Conservation (phyloP, 2,888 invertebrate genomes). For the Synanthedon andrenaeformis region DNA sequence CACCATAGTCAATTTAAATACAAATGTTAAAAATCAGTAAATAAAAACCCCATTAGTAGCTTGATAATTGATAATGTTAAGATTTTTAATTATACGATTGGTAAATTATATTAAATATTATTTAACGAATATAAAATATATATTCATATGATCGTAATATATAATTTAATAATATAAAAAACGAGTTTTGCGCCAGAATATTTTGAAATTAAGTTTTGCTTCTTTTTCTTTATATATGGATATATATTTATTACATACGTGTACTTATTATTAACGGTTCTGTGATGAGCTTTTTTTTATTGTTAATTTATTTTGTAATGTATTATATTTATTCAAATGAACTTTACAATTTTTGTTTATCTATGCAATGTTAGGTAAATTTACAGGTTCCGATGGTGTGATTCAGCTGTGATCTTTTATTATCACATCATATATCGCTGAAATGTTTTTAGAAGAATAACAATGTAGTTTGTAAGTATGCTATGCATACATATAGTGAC, state of each 20-base stretch:
- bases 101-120: not conserved
- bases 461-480: conserved; percentile 18
- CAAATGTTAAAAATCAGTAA: not conserved
- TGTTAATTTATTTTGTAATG: conserved; percentile 13
- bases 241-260: conserved; percentile 2
- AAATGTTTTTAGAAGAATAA: not conserved
- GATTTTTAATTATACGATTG: not conserved
- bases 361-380: not conserved
- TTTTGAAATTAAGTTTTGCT: too few relatives aligned
- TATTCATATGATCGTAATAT: too few relatives aligned
- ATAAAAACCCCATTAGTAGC: not conserved
- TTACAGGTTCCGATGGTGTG: conserved; percentile 32
- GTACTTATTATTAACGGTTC: conserved; percentile 43
- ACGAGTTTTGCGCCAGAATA: too few relatives aligned
- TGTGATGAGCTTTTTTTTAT: conserved; percentile 17
- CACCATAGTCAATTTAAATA: conserved; percentile 26
- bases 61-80: not conserved
- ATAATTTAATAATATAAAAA: too few relatives aligned
- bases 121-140: too few relatives aligned
- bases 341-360: not conserved
- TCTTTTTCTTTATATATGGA: too few relatives aligned
- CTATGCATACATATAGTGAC: conserved; percentile 23
- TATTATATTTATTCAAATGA: not conserved
- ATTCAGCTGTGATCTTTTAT: conserved; percentile 20
- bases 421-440: not conserved